Conservation (phyloP, 2,888 invertebrate genomes). For the Bhutanitis thaidina region DNA sequence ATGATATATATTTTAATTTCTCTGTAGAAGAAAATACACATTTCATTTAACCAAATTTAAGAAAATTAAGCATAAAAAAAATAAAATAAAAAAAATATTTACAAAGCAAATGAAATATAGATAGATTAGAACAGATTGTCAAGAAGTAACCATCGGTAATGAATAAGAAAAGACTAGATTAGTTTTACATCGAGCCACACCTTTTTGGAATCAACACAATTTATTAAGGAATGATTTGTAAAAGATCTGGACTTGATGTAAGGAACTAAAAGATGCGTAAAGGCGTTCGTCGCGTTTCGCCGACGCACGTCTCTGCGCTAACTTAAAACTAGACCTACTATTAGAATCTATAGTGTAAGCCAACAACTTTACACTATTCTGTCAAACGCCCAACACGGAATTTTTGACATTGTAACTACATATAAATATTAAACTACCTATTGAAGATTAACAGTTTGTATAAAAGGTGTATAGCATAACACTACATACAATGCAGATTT, state of each 20-base stretch:
- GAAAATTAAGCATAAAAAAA: background rate
- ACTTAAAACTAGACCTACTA: conserved; percentile 38
- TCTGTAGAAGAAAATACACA: conserved; percentile 17
- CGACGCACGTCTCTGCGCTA: conserved; percentile 56
- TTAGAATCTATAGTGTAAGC: conserved; percentile 23
- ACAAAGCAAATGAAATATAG: conserved; percentile 10
- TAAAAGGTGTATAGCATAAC: background rate
- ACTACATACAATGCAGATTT: too few species aligned
- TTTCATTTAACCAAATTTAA: background rate
- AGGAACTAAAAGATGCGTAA: conserved; percentile 63
- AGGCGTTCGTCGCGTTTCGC: conserved; percentile 46
- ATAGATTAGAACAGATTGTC: background rate
- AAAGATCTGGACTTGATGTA: conserved; percentile 55
- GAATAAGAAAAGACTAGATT: conserved; percentile 68
- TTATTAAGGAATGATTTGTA: conserved; percentile 5
- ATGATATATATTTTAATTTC: conserved; percentile 19
- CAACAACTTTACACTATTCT: conserved; percentile 9
- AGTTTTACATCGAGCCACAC: conserved; percentile 64
- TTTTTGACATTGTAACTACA: conserved; percentile 30
- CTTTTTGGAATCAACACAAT: conserved; percentile 21
- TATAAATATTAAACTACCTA: conserved; percentile 18
- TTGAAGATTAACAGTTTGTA: conserved; percentile 4
- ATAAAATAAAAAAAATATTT: conserved; percentile 13
- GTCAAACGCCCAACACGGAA: conserved; percentile 20
- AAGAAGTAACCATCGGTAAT: conserved; percentile 10